Conservation (phyloP, 2,797 vertebrate species). For the Tympanoctomys barrerae region DNA sequence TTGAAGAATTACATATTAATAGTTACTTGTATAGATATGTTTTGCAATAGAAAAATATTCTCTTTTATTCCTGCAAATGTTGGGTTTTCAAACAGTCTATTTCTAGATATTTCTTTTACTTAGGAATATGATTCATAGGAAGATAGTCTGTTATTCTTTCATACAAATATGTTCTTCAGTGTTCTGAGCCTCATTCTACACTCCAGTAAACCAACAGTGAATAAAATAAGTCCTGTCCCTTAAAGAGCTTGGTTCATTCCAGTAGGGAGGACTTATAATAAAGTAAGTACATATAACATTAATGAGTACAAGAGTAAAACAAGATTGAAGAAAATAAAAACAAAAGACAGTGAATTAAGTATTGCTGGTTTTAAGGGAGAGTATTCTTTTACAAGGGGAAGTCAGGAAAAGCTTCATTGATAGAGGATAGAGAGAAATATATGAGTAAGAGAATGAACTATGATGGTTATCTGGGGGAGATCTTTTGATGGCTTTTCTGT, state of each 20-base stretch:
- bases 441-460: not conserved
- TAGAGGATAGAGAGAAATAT: not conserved
- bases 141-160: not conserved
- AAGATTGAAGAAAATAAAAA: not conserved
- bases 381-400: not conserved
- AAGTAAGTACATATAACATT: not conserved
- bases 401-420: not conserved
- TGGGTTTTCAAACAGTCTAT: not conserved
- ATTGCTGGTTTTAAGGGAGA: not conserved
- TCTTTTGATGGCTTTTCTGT: not conserved
- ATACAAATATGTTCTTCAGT: not conserved
- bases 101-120: constrained; percentile 22
- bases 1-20: constrained; percentile 17
- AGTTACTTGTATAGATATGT: not conserved
- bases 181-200: not conserved
- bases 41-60: not conserved
- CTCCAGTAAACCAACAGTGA: not conserved
- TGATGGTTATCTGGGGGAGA: not conserved
- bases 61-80: not conserved
- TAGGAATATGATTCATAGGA: not conserved
- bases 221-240: not conserved
- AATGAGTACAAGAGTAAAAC: not conserved
- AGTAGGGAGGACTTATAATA: not conserved
- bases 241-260: not conserved
- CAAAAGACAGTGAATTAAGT: not conserved